phyloP scores from a whole-genome alignment of 2,888 invertebrate genomes.

The Scaptomyza parva region DNA sequence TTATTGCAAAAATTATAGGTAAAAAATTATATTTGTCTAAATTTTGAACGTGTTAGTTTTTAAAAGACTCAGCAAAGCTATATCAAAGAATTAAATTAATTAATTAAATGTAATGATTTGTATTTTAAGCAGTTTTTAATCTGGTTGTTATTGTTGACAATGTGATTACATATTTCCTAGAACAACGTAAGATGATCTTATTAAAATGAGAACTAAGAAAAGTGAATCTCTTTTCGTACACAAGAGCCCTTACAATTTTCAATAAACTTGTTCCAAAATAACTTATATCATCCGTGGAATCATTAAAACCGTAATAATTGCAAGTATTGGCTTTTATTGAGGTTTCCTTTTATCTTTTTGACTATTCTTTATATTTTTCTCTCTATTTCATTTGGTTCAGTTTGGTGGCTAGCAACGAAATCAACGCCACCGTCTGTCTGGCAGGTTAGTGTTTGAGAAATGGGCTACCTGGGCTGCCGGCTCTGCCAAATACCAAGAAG shows the following conservation, averaged over 20 bases:
- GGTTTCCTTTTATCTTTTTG: constrained; percentile 28
- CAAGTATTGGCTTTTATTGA: constrained; percentile 1
- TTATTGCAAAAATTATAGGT: neutral
- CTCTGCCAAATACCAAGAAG: constrained; percentile 37
- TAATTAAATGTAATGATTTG: no score
- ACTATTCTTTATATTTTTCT: neutral
- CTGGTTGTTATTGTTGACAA: neutral
- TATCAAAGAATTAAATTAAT: no score
- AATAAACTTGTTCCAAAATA: neutral
- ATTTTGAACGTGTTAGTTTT: no score
- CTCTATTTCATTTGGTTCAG: neutral
- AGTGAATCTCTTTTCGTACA: neutral
- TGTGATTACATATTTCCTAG: no score
- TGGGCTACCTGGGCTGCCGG: constrained; percentile 35
- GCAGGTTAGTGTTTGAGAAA: constrained; percentile 43
- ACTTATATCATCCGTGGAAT: neutral
- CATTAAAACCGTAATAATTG: constrained; percentile 7
- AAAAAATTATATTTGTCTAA: neutral
- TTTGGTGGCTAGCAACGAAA: neutral
- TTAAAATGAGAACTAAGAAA: neutral
- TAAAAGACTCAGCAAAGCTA: no score
- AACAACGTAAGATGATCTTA: no score
- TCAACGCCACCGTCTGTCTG: constrained; percentile 40
- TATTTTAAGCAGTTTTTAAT: neutral
- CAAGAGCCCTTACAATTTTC: neutral